phyloP scores from a whole-genome alignment of 2,888 invertebrate species.

The Trachelus iudaicus region DNA sequence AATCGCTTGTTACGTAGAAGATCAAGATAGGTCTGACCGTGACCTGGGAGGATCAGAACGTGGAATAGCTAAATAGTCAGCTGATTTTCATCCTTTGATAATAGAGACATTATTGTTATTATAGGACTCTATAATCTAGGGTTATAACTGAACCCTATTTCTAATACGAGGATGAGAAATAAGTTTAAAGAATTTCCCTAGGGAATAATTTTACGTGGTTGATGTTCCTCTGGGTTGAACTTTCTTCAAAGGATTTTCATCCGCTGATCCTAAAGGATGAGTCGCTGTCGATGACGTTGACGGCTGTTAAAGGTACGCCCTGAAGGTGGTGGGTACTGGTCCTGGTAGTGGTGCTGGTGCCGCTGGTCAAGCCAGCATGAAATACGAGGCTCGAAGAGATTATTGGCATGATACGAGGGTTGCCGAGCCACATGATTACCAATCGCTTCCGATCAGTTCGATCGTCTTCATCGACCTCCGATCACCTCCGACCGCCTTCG shows the following conservation, averaged over 20 bases:
- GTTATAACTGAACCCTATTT: background rate
- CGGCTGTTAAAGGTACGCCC: background rate
- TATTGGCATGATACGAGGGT: slow-evolving; percentile 39
- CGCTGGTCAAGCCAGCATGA: slow-evolving; percentile 42
- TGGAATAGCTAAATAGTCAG: background rate
- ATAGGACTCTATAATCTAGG: background rate
- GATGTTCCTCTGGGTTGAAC: background rate
- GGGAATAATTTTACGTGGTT: background rate
- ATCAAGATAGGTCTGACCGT: background rate
- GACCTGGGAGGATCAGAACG: background rate
- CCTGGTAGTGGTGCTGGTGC: background rate
- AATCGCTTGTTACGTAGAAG: background rate
- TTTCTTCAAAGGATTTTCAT: background rate
- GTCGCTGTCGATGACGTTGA: background rate
- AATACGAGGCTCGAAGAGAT: slow-evolving; percentile 39
- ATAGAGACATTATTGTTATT: background rate
- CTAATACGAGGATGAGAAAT: background rate
- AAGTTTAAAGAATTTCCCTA: background rate
- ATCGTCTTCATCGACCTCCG: slow-evolving; percentile 33
- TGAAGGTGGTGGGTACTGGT: background rate
- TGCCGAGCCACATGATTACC: slow-evolving; percentile 44
- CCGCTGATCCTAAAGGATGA: background rate
- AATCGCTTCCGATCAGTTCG: slow-evolving; percentile 41
- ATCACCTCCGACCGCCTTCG: slow-evolving; percentile 14
- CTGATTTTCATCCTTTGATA: background rate